Base-by-base conservation (phyloP, 2,113 vertebrate genomes). In the Cryptomyrus ogoouensis region DNA sequence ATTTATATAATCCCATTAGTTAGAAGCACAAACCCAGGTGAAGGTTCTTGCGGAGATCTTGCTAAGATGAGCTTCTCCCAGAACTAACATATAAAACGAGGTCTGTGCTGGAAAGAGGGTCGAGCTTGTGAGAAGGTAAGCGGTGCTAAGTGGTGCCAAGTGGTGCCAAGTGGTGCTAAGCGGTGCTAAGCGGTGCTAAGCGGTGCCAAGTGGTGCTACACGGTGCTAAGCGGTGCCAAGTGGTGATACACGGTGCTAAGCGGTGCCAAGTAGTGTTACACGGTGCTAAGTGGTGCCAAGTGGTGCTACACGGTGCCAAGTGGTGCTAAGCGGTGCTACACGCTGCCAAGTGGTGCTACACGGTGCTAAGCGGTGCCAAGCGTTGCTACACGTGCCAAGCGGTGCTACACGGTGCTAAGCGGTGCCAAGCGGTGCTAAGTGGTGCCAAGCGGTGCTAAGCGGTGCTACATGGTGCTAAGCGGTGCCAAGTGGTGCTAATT, bases 1-100 rank as follows among this genome's bases (percentile, higher is more conserved):
- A 77, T 84, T 84, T 84, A 47, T 9, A n/a, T n/a, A 7, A 47
- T 84, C 21, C 24, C 39, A 47, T 84, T 19, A 39, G 31, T 77
- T 77, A 46, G 44, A 84, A 84, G 80, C 80, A 84, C 8, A 39
- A n/a, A 84, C 46, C 39, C 44, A 84, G 19, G 80, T 84, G 80
- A 44, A 83, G 19, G 42, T 46, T 84, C 24, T 24, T 84, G 44
- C 80, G 3, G 19, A 83, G 19, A 19, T 84, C 42, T 46, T 44
- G 39, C 13, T 44, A 44, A 83, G 77, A 19, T 15, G 15, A n/a
- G 62, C 10, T 31, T 27, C n/a, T 66, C 62, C 62, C 62, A 66
- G 62, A 66, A 13, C 62, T 27, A 66, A 66, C 15, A 44, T 1
- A 84, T n/a, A 24, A 84, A 47, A 44, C 24, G 19, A 84, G 5